Conservation (phyloP, 2,888 invertebrate genomes). For the Agrotis exclamationis region DNA sequence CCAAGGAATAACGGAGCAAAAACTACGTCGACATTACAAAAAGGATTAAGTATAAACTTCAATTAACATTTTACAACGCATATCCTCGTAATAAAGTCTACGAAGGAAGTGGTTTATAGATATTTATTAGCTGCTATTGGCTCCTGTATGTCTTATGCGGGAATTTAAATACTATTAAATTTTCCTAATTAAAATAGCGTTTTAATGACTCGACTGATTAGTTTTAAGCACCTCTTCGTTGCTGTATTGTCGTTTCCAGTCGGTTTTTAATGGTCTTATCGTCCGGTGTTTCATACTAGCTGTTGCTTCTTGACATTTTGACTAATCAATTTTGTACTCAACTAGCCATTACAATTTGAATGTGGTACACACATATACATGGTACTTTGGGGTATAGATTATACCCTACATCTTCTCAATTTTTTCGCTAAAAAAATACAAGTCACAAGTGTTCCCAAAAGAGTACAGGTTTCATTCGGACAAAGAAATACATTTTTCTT, state of each 20-base stretch:
- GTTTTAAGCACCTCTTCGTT: background rate
- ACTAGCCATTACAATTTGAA: too few species aligned
- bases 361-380: too few species aligned
- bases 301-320: too few species aligned
- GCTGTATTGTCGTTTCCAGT: background rate
- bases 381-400: too few species aligned
- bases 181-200: slow-evolving; percentile 25
- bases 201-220: slow-evolving; percentile 10
- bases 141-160: slow-evolving; percentile 14
- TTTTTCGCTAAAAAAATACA: background rate
- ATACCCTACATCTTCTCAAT: background rate
- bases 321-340: too few species aligned
- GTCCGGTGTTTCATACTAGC: too few species aligned
- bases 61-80: slow-evolving; percentile 51
- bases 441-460: background rate
- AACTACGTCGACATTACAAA: slow-evolving; percentile 25
- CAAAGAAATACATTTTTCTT: slow-evolving; percentile 11
- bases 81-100: slow-evolving; percentile 34
- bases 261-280: background rate
- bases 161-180: slow-evolving; percentile 32
- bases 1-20: slow-evolving; percentile 29
- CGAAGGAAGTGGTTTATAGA: slow-evolving; percentile 38
- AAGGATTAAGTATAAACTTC: slow-evolving; percentile 34
- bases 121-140: slow-evolving; percentile 26
- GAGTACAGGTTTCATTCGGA: slow-evolving; percentile 3